Conservation (phyloP, 2,113 vertebrate genomes). For the Sylvilagus bachmani region DNA sequence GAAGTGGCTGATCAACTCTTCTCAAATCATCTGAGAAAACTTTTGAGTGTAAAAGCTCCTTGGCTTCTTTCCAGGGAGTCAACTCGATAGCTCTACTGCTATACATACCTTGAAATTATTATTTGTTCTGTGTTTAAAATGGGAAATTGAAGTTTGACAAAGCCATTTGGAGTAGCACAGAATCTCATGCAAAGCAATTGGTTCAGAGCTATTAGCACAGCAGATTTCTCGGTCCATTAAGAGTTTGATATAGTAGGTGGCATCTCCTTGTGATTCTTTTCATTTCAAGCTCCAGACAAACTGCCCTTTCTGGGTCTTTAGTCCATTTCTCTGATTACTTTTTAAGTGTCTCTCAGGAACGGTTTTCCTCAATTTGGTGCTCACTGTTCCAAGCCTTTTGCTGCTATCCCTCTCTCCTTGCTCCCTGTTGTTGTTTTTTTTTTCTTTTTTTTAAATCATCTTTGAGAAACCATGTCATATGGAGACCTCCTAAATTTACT, state of each 20-base stretch:
- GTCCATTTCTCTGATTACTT: conserved; percentile 76
- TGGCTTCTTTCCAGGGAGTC: conserved; percentile 55
- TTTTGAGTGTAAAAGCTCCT: background rate
- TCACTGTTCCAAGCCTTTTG: conserved; percentile 66
- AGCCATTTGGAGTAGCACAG: conserved; percentile 61
- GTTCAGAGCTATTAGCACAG: conserved; percentile 68
- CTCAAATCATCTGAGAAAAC: background rate
- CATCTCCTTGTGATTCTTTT: conserved; percentile 68
- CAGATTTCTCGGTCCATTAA: conserved; percentile 76
- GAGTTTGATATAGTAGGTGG: conserved; percentile 68
- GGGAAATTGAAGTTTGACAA: conserved; percentile 71
- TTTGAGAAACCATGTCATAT: conserved; percentile 57
- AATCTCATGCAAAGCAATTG: conserved; percentile 63
- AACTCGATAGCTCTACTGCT: background rate
- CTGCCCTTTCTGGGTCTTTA: conserved; percentile 77
- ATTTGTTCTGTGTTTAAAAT: conserved; percentile 65
- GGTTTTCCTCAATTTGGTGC: conserved; percentile 68
- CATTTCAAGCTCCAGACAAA: conserved; percentile 54
- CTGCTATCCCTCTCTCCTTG: conserved; percentile 42
- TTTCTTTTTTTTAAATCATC: background rate
- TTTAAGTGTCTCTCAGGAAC: conserved; percentile 74
- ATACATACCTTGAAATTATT: conserved; percentile 62
- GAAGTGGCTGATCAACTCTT: background rate
- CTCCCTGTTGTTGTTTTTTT: background rate
- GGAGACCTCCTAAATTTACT: conserved; percentile 58